Evolutionary conservation across 2,113 vertebrate species (phyloP), one percentile per base, ranked within the genome.

Genomic region (Sceloporus tristichus): DNA sequence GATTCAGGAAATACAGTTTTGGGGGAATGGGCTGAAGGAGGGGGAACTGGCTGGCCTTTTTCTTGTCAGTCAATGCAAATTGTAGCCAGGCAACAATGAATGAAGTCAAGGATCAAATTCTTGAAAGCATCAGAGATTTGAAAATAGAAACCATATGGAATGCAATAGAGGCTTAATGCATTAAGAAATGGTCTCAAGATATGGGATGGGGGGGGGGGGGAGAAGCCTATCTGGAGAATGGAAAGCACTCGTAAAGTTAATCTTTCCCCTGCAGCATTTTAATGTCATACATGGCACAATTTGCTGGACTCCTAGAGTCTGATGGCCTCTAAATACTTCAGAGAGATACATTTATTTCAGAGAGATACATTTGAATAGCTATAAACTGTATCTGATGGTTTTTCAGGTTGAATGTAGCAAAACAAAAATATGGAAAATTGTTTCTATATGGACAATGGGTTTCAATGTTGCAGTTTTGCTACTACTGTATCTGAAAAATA

Each of bases 111-210:
- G 92, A 90, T 95, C 90, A 92, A 95, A 96, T 96, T 95, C 94
- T 89, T 95, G 89, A 95, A 95, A 91, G 89, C 92, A 85, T 93
- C 93, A 85, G 93, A 93, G 93, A 88, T 87, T 94, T 91, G 82
- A 94, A 96, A 96, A 97, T 91, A 93, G 91, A 95, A 95, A 92
- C 90, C 95, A 94, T 94, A 89, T 96, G 94, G 62, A 90, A 62
- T 68, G 21, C 91, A 79, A 59, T 71, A 86, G 93, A 87, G 74
- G 29, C 84, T 91, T 91, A 25, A 73, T 94, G 85, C 90, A 42
- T 93, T 91, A 94, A 93, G 91, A 94, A 94, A 93, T 27, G 40
- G 86, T 95, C 92, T 95, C 54, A 89, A 88, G 91, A 89, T 95
- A 92, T 81, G 82, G 54, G 25, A 84, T 82, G 83, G 74, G 59